Conservation (phyloP, 92 coral and sea anemone species). For the Epizoanthus scotinus region DNA sequence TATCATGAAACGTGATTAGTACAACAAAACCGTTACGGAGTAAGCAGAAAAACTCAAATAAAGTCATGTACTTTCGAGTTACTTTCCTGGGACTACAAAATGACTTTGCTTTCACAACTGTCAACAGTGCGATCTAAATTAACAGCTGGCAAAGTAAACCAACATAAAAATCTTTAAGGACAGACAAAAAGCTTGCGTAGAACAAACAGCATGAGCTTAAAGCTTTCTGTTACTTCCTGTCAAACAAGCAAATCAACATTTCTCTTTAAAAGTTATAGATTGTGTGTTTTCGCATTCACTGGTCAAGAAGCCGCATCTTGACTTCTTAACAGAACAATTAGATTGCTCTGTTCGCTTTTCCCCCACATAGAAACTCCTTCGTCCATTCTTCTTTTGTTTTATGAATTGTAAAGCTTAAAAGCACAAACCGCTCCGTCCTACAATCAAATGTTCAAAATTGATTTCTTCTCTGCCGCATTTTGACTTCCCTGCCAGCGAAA, state of each 20-base stretch:
- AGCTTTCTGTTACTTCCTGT: neutral
- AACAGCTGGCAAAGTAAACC: neutral
- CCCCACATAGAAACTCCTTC: neutral
- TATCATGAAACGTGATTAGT: neutral
- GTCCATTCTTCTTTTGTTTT: neutral
- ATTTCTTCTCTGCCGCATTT: neutral
- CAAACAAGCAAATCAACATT: conserved; percentile 12
- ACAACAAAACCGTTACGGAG: too few species aligned
- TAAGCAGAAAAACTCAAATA: neutral
- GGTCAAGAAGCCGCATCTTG: neutral
- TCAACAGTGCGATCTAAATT: conserved; percentile 1
- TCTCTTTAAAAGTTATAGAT: neutral
- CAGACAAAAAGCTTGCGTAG: neutral
- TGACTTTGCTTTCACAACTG: neutral
- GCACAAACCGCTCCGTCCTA: too few species aligned
- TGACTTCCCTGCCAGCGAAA: neutral
- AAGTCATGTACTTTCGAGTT: neutral
- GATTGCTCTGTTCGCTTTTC: neutral
- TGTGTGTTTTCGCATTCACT: neutral
- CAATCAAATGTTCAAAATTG: too few species aligned
- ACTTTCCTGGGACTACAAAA: neutral
- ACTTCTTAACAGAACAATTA: neutral
- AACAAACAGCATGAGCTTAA: neutral
- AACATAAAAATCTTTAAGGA: conserved; percentile 7
- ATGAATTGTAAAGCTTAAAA: neutral